Base-by-base conservation (phyloP, 2,797 vertebrate species). In the Notolabrus celidotus region DNA sequence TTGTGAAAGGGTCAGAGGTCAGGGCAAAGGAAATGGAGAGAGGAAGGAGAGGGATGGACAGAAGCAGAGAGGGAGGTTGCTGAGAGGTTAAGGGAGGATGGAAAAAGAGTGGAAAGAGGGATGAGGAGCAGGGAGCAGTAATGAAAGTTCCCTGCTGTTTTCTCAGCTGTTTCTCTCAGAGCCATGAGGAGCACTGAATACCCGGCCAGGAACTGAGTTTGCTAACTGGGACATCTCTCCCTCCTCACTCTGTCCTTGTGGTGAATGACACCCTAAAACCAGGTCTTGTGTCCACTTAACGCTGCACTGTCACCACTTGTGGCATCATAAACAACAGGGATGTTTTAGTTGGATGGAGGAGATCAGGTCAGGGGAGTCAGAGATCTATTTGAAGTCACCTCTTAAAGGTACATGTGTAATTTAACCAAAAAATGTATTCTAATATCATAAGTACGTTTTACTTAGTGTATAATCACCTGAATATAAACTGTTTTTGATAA, bases 251-350 rank as follows among this genome's bases (percentile, higher is more conserved):
- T 58, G 23, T 6, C 41, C 29, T n/a, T 64, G 67, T 14, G 52
- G 55, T n/a, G 33, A 46, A 34, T 8, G 57, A 71, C 60, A 73
- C 60, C 52, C 58, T 45, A 75, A 88, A 90, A 56, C 25, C 79
- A 58, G 77, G 86, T 86, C 88, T 86, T 89, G 80, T 87, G 73
- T 84, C 71, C 72, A 71, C 65, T 67, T 65, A 39, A 83, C 84
- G 64, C 55, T 52, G 73, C 22, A 64, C 22, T 33, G 86, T 93
- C 85, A 79, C 86, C 82, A 92, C 89, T 82, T 66, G n/a, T n/a
- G 88, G 92, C 82, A 34, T 29, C 71, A 60, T 69, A 83, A 91
- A 85, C 82, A 86, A 89, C 71, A 80, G 72, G n/a, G n/a, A n/a
- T n/a, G n/a, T n/a, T n/a, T n/a, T n/a, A n/a, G n/a, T n/a, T n/a